A percentile compares a stretch with the other conserved stretches of the same genome.
phyloP scores from a whole-genome alignment of 2,797 vertebrate species.

The Halcyon smyrnensis region DNA sequence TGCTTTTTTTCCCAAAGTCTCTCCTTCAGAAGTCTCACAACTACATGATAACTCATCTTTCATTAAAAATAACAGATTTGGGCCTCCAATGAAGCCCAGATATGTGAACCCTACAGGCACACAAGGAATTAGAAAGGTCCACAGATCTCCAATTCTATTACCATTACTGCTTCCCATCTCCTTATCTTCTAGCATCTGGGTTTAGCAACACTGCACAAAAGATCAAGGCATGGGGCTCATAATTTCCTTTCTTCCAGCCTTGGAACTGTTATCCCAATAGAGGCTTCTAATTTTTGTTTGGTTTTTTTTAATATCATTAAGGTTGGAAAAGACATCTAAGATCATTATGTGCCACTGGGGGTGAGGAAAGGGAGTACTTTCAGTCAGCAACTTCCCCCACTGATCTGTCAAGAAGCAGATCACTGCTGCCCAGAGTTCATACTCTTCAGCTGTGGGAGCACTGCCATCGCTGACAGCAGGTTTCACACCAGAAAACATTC shows the following conservation, averaged over 20 bases:
- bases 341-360: not conserved
- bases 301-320: too few relatives aligned
- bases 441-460: not conserved
- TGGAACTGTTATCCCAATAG: too few relatives aligned
- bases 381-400: accelerated
- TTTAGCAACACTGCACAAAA: not conserved
- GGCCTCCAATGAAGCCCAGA: not conserved
- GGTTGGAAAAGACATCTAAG: too few relatives aligned
- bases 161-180: not conserved
- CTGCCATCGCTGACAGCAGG: not conserved
- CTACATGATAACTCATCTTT: not conserved
- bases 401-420: not conserved
- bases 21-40: not conserved
- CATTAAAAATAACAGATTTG: not conserved
- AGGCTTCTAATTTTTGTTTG: too few relatives aligned
- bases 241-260: not conserved
- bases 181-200: not conserved
- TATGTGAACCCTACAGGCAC: not conserved
- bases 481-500: not conserved
- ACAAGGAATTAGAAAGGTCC: not conserved
- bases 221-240: not conserved
- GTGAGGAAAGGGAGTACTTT: not conserved
- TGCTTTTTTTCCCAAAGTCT: not conserved
- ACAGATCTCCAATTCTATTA: not conserved
- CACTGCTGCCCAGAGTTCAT: not conserved